Base-by-base conservation (phyloP, 2,888 invertebrate genomes). In the Idaea dimidiata region DNA sequence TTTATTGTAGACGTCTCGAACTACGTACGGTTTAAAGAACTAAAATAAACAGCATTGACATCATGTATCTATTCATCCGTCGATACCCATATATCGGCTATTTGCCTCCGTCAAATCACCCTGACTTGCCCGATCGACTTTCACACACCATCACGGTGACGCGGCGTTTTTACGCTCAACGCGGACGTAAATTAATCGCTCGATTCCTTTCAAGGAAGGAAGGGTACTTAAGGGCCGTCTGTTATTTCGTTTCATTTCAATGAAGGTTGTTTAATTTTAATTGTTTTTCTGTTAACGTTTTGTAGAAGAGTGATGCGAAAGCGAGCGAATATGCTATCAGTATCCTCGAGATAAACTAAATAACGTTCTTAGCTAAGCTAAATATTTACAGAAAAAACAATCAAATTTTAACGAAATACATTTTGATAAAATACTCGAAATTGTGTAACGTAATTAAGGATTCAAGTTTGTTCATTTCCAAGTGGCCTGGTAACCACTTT, bases 151-250 rank as follows among this genome's bases (percentile, higher is more conserved):
- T 90, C 89, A 89, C 71, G 72, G 64, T 89, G 88, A 89, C 84
- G 74, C 43, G 57, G 78, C 79, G 74, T 59, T 74, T 69, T 75
- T 69, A 68, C 67, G 68, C 71, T 69, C 74, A 69, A 68, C 67
- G 68, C 71, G 67, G 79, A 80, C 80, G 74, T 74, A 79, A 85
- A 88, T 88, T 89, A 89, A 88, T 88, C 84, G 86, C 80, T 17
- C 67, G 66, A 68, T 68, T 70, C 71, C 67, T 72, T 72, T 66
- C 67, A 68, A 70, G 71, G 70, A 67, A 69, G 69, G 67, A 72
- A 71, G 66, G 68, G 66, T 66, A 68, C 65, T 71, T 71, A 69
- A 73, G 70, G 72, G 70, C 66, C 68, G 69, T 77, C 81, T 78
- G 83, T 82, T 80, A 66, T 68, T 73, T 79, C 83, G 82, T 86